Percentiles rank a stretch among this genome's conserved stretches.
phyloP scores from a whole-genome alignment of 2,888 invertebrate species.

The Morpho helenor region DNA sequence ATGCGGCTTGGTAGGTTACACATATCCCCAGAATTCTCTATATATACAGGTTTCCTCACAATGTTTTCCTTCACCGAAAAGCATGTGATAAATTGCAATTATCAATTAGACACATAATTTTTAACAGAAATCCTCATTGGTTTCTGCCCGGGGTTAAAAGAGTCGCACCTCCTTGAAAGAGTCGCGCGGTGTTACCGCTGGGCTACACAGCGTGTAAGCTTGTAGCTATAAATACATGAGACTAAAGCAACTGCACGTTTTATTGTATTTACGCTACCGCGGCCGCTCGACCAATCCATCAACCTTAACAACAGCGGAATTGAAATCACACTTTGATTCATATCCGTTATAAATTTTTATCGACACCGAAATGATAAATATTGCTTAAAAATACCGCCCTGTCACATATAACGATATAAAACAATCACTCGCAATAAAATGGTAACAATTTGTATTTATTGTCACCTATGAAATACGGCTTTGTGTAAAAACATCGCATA shows the following conservation, averaged over 20 bases:
- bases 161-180: too few species aligned
- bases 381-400: slow-evolving; percentile 10
- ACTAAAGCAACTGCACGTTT: not conserved
- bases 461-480: slow-evolving; percentile 2
- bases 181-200: too few species aligned
- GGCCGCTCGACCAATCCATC: slow-evolving; percentile 10
- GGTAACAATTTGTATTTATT: slow-evolving; percentile 12
- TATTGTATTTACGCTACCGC: slow-evolving; percentile 7
- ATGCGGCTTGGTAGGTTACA: too few species aligned
- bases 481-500: slow-evolving; percentile 2
- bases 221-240: too few species aligned
- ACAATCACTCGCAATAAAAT: slow-evolving; percentile 9
- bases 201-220: too few species aligned
- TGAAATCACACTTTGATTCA: slow-evolving; percentile 18
- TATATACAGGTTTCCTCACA: too few species aligned
- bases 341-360: slow-evolving; percentile 12
- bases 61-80: too few species aligned
- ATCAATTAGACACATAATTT: too few species aligned
- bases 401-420: slow-evolving; percentile 5
- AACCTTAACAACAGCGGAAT: slow-evolving; percentile 10
- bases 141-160: too few species aligned
- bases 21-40: too few species aligned
- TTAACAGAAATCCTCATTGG: too few species aligned
- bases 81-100: too few species aligned
- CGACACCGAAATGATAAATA: slow-evolving; percentile 9